phyloP scores from a whole-genome alignment of 2,113 vertebrate species.

The Albula glossodonta region DNA sequence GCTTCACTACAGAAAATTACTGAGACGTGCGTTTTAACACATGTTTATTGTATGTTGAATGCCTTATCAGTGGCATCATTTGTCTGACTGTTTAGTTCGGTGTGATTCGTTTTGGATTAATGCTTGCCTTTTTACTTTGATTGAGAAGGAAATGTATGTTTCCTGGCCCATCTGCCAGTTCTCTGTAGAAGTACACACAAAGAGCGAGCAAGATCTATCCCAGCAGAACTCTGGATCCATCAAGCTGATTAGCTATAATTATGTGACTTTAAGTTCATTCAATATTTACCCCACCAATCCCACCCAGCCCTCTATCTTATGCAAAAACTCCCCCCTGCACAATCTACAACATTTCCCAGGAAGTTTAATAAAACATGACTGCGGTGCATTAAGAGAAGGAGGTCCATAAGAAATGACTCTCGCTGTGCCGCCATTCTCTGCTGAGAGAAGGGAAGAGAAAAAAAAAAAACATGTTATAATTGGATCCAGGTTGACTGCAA shows the following conservation, averaged over 20 bases:
- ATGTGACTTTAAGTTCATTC: conserved; percentile 43
- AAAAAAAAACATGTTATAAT: conserved; percentile 23
- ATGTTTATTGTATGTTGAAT: no score
- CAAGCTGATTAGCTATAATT: conserved; percentile 48
- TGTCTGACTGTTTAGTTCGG: no score
- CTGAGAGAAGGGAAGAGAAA: conserved; percentile 1
- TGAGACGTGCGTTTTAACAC: no score
- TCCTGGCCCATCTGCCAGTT: conserved; percentile 11
- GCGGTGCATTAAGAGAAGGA: conserved; percentile 31
- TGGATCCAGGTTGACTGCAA: conserved; percentile 41
- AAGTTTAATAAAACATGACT: conserved; percentile 56
- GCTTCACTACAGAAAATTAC: no score
- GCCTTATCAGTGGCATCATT: no score
- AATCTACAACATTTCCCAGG: conserved; percentile 44
- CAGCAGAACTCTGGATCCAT: conserved; percentile 50
- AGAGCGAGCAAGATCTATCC: conserved; percentile 40
- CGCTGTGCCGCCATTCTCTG: conserved; percentile 14
- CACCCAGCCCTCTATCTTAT: neutral
- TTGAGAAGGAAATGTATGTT: conserved; percentile 7
- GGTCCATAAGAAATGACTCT: conserved; percentile 24
- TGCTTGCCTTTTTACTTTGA: no score
- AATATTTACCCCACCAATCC: conserved; percentile 22
- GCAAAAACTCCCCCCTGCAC: conserved; percentile 37
- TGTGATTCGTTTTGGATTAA: no score
- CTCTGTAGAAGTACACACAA: conserved; percentile 21